phyloP scores from a whole-genome alignment of 2,888 invertebrate genomes.

The Panopea generosa region DNA sequence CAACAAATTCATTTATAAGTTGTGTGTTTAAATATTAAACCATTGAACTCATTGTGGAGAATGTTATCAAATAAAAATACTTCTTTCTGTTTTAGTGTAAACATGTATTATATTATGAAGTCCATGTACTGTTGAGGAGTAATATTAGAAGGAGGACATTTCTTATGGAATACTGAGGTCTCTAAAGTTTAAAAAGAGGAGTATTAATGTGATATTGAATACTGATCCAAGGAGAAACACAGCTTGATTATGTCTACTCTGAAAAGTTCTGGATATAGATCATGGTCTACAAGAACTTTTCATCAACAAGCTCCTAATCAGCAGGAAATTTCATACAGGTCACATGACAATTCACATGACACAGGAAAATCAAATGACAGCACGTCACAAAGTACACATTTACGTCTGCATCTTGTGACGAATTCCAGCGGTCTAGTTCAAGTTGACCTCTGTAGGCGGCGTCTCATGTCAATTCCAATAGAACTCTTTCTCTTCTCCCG shows the following conservation, averaged over 20 bases:
- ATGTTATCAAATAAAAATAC: no score
- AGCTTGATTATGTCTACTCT: neutral
- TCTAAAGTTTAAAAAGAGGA: no score
- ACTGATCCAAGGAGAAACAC: no score
- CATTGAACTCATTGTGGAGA: no score
- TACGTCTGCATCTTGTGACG: slow-evolving; percentile 62
- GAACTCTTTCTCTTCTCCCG: slow-evolving; percentile 75
- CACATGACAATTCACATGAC: slow-evolving; percentile 24
- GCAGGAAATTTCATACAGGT: slow-evolving; percentile 11
- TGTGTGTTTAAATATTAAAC: no score
- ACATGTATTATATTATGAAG: no score
- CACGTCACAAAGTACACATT: slow-evolving; percentile 2
- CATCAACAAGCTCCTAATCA: slow-evolving; percentile 21
- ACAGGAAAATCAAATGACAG: slow-evolving; percentile 18
- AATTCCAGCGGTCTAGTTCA: slow-evolving; percentile 72
- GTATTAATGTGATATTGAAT: no score
- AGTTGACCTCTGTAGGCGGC: slow-evolving; percentile 73
- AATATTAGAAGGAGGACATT: no score
- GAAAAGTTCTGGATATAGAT: slow-evolving; percentile 57
- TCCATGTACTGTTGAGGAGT: no score
- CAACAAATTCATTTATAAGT: no score
- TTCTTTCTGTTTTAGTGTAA: no score
- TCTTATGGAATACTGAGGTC: no score
- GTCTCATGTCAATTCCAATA: slow-evolving; percentile 71
- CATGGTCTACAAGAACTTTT: slow-evolving; percentile 53